A percentile compares a stretch with the other conserved stretches of the same genome.
phyloP scores from a whole-genome alignment of 1,140 invertebrate species.

The Brachionus angularis region DNA sequence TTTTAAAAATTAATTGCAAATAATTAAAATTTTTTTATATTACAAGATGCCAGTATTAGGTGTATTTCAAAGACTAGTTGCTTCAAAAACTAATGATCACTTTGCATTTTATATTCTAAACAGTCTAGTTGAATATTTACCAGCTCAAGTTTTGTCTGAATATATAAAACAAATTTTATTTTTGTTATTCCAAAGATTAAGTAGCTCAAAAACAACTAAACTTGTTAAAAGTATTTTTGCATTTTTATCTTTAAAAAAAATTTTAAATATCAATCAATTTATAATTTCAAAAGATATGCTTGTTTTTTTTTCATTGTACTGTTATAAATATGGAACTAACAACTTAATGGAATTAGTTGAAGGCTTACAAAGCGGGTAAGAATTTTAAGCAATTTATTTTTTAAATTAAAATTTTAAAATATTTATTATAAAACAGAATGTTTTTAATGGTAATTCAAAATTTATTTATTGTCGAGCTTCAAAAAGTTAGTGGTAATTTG shows the following conservation, averaged over 20 bases:
- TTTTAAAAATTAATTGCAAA: not conserved
- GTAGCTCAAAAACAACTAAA: conserved; percentile 87
- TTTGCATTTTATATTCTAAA: conserved; percentile 89
- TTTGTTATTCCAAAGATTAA: conserved; percentile 81
- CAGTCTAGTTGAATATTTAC: conserved; percentile 71
- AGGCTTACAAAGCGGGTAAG: conserved; percentile 74
- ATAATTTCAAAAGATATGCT: conserved; percentile 63
- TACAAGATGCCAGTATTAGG: conserved; percentile 78
- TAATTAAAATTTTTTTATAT: conserved; percentile 59
- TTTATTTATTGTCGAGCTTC: conserved; percentile 75
- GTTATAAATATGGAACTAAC: conserved; percentile 70
- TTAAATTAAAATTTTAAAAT: not conserved
- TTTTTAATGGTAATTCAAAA: conserved; percentile 89
- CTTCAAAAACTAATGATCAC: conserved; percentile 89
- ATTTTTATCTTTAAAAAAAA: not conserved
- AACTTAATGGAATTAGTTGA: conserved; percentile 74
- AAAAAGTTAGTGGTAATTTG: conserved; percentile 74
- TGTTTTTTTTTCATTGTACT: conserved; percentile 81
- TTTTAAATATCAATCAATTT: not conserved
- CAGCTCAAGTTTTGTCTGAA: conserved; percentile 64
- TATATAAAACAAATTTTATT: conserved; percentile 84
- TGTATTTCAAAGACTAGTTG: conserved; percentile 91
- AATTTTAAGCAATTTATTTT: not conserved
- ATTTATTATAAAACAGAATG: conserved; percentile 66
- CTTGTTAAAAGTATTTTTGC: conserved; percentile 69